Base-by-base conservation (phyloP, 2,797 vertebrate genomes). In the Allobates femoralis region DNA sequence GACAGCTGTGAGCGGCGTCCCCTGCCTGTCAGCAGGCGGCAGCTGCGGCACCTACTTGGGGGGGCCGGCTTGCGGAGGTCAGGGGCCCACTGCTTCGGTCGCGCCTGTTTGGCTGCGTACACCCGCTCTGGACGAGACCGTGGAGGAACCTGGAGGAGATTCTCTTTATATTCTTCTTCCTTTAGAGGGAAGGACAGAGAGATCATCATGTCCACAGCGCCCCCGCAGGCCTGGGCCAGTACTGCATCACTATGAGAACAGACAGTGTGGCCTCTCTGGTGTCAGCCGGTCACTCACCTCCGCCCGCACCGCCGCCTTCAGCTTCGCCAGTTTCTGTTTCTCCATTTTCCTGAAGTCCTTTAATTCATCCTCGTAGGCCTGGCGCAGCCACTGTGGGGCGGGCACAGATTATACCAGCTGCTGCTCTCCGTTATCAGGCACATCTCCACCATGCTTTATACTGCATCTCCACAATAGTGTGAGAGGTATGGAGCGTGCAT, bases 81-180 rank as follows among this genome's bases (percentile, higher is more conserved):
- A 56, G 92, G 89, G 83, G 92, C 85, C 64, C 91, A 86, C 51
- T 91, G 92, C 83, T 88, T 90, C 87, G 83, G 91, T 90, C 90
- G 84, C 79, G 91, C 85, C 62, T 89, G 89, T 93, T 94, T 96
- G 89, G 90, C 91, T 77, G 94, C 92, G 91, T 91, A 91, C 89
- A 90, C 90, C 88, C 92, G 94, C 80, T 94, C 92, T 0, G 67
- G 67, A 87, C 92, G 94, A 85, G 89, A 81, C 7, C 50, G 93
- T 78, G 94, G 91, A 85, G 92, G 91, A 85, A 95, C 94, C 90
- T 92, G 92, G 79, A 93, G 92, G 90, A 96, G 85, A 83, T 94
- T 93, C 90, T 97, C 95, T 90, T 95, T 94, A 93, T 95, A 94
- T 90, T 94, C 92, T 89, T 90, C 94, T 93, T 97, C 96, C 97